Evolutionary conservation across 1,140 invertebrate genomes (phyloP), one percentile per base, ranked within the genome.

Genomic region (Pachypsylla venusta): DNA sequence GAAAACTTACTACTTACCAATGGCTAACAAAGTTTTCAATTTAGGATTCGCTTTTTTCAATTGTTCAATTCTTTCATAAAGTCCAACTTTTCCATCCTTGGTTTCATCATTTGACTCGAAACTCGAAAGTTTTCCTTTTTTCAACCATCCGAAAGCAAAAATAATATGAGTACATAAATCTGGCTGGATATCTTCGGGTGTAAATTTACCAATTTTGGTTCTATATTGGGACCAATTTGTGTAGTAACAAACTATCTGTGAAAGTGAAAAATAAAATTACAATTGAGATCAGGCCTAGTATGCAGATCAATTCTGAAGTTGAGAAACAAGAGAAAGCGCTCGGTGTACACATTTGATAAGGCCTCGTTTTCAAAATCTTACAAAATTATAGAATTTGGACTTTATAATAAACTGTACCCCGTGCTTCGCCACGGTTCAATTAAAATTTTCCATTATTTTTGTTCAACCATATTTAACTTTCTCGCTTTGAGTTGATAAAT

Each of bases 201-300:
- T 69, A 73, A 93, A 97, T 74, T 96, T 96, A 26, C 90, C 93
- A 58, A 88, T 76, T 70, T 94, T 95, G 0, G 85, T 83, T 56
- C 93, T 77, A 69, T 97, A 97, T 69, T 97, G 93, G 0, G 93
- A 93, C 93, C 93, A 97, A 75, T 97, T 96, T 19, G 91, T 95
- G 73, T 94, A 96, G 70, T 96, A 97, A 69, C 93, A 96, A 1
- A 94, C 90, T 57, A 93, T 76, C 80, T 87, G 74, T 30, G 70
- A 71, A 35, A 62, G 16, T 10, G 30, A 35, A 35, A n/a, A n/a
- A n/a, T n/a, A n/a, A n/a, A n/a, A n/a, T n/a, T n/a, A n/a, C n/a
- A n/a, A n/a, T n/a, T n/a, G n/a, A n/a, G n/a, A n/a, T n/a, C n/a
- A n/a, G n/a, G n/a, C n/a, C n/a, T n/a, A n/a, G n/a, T n/a, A n/a